These are phyloP conservation scores for Chelonus formosanus DNA, from an alignment of 2,888 invertebrate species.

Conservation along the genomic window DNA sequence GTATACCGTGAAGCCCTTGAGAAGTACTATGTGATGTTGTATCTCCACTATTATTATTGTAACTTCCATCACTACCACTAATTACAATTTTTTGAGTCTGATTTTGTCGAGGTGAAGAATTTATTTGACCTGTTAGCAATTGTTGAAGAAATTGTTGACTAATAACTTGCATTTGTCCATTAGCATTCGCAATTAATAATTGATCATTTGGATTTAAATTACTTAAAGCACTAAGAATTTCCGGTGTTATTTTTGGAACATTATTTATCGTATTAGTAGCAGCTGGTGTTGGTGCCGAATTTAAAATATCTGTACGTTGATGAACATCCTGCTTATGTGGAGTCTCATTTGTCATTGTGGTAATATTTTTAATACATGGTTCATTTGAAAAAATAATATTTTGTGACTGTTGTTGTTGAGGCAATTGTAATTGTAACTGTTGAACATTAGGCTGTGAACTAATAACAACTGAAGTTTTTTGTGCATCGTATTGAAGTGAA, in stretches of 20 bases:
- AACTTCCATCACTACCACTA: conserved; percentile 49
- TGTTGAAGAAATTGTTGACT: conserved; percentile 62
- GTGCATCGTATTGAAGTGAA: conserved; percentile 45
- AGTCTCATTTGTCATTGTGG: conserved; percentile 42
- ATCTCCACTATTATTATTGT: no score
- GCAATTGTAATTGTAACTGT: not conserved
- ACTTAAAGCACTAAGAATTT: conserved; percentile 60
- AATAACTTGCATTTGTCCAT: conserved; percentile 63
- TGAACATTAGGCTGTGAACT: conserved; percentile 9
- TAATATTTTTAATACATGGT: conserved; percentile 38
- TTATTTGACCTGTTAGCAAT: conserved; percentile 59
- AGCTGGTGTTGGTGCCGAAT: conserved; percentile 54
- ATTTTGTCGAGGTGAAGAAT: conserved; percentile 52
- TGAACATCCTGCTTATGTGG: conserved; percentile 48
- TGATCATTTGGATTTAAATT: conserved; percentile 64
- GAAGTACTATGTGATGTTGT: conserved; percentile 34
- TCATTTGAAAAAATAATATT: conserved; percentile 58
- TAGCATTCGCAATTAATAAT: conserved; percentile 60
- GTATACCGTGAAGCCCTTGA: conserved; percentile 61
- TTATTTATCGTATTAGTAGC: conserved; percentile 52
- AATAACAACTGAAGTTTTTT: conserved; percentile 37
- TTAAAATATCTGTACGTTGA: conserved; percentile 51
- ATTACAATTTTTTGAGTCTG: conserved; percentile 63
- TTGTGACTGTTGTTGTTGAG: conserved; percentile 33
- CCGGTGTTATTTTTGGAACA: conserved; percentile 61